Base-by-base conservation (phyloP, 92 coral and sea anemone genomes). In the Blastomussa wellsi region DNA sequence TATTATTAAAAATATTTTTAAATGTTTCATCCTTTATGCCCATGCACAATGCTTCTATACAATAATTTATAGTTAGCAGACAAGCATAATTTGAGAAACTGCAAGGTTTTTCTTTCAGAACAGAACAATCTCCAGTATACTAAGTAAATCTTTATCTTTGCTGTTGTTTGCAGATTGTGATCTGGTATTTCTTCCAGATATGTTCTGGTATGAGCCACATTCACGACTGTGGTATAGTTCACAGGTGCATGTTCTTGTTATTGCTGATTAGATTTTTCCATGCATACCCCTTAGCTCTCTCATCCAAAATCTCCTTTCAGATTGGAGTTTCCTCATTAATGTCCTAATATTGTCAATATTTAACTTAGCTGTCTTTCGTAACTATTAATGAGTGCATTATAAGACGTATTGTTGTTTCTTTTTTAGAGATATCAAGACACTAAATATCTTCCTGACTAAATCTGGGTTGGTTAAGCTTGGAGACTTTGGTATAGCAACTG, bases 401-500 rank as follows among this genome's bases (percentile, higher is more conserved):
- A n/a, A n/a, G n/a, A n/a, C n/a, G 24, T 42, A 35, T 13, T 12
- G 32, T 80, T 24, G 62, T n/a, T 52, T 36, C 52, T 28, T 19
- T 55, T 74, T 42, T 68, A 95, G 98, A 57, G 98, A 95, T 49
- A 94, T 96, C 79, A 96, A 96, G 75, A 92, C 98, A 3, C 83
- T 96, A 74, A 96, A 96, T 75, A 96, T 96, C 12, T 96, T 96
- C 78, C 82, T 96, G 38, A 96, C 98, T 29, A 96, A 96, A 89
- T 91, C 98, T 81, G 98, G 98, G 7, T 85, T 96, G 24, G 97
- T 96, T 67, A 96, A 96, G 71, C 96, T 96, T 42, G 98, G 98
- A 15, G 98, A 96, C 90, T 96, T 96, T 91, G 98, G 98, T 47
- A 96, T 96, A 35, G 95, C 98, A 38, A 96, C 95, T 75, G 90